Evolutionary conservation across 2,797 vertebrate genomes (phyloP).

Genomic region (Coregonus sp.): DNA sequence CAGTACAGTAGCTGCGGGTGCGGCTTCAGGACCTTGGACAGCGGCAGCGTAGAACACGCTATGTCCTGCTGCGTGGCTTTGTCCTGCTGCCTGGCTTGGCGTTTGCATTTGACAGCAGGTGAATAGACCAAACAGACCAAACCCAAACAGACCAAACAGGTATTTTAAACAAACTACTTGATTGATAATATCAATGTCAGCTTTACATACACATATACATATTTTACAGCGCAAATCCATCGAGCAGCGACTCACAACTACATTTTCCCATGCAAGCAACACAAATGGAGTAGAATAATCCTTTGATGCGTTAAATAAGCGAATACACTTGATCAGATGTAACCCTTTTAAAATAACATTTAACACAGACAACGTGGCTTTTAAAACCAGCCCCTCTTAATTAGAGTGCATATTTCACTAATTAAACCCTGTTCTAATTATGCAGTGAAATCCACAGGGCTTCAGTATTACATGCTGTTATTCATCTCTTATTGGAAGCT

Average conservation of each 20-base stretch:
- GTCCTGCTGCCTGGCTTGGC: not conserved
- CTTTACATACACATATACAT: not conserved
- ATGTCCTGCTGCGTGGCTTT: not conserved
- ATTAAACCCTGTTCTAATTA: slow-evolving; percentile 70
- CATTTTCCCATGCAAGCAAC: not conserved
- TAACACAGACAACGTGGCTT: slow-evolving; percentile 50
- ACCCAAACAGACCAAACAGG: not conserved
- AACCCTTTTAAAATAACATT: slow-evolving; percentile 39
- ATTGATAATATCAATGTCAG: too few species aligned
- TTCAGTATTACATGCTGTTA: slow-evolving; percentile 60
- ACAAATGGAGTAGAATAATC: slow-evolving; percentile 11
- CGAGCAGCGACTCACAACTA: not conserved
- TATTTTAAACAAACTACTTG: not conserved
- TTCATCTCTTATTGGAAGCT: slow-evolving; percentile 64
- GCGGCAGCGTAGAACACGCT: not conserved
- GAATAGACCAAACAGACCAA: slow-evolving; percentile 2
- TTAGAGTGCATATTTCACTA: slow-evolving; percentile 61
- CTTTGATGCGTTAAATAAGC: slow-evolving; percentile 49
- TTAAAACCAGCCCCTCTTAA: slow-evolving; percentile 55
- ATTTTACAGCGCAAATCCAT: not conserved
- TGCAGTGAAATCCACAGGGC: slow-evolving; percentile 44
- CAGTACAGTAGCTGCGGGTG: slow-evolving; percentile 22
- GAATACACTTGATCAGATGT: slow-evolving; percentile 43
- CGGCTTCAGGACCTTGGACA: slow-evolving; percentile 59
- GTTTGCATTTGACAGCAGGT: not conserved